phyloP scores from a whole-genome alignment of 2,888 invertebrate genomes.

The Brachyptera risi region DNA sequence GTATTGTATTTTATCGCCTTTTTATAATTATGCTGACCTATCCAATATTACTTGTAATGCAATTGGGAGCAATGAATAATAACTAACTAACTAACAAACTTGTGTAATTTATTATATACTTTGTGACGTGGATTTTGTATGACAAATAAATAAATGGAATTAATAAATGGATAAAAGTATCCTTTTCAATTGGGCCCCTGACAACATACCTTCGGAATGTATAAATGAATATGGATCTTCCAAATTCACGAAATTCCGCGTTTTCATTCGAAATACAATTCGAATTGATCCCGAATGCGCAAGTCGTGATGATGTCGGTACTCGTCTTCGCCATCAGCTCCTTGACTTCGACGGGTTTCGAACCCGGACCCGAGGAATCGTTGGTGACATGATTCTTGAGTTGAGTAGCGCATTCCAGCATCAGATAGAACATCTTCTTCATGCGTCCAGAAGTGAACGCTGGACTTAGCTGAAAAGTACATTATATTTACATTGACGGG shows the following conservation, averaged over 20 bases:
- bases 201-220: conserved; percentile 7
- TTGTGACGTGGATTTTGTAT: too few species aligned
- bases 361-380: neutral
- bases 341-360: conserved; percentile 23
- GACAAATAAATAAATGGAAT: too few species aligned
- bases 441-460: conserved; percentile 42
- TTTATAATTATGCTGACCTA: too few species aligned
- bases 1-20: too few species aligned
- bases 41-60: too few species aligned
- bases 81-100: too few species aligned
- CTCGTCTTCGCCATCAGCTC: conserved; percentile 32
- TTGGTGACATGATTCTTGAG: conserved; percentile 21
- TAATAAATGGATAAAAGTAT: too few species aligned
- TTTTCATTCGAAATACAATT: conserved; percentile 32
- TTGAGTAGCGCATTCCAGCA: conserved; percentile 32
- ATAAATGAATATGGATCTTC: conserved; percentile 29
- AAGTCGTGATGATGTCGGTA: conserved; percentile 33
- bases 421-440: conserved; percentile 38
- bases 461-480: conserved; percentile 35
- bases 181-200: too few species aligned
- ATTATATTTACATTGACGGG: too few species aligned
- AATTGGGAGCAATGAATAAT: too few species aligned
- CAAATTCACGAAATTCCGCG: conserved; percentile 32
- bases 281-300: conserved; percentile 32
- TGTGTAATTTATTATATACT: too few species aligned